Evolutionary conservation across 23 tunicate species (phyloP).

Genomic region (Halocynthia roretzi): DNA sequence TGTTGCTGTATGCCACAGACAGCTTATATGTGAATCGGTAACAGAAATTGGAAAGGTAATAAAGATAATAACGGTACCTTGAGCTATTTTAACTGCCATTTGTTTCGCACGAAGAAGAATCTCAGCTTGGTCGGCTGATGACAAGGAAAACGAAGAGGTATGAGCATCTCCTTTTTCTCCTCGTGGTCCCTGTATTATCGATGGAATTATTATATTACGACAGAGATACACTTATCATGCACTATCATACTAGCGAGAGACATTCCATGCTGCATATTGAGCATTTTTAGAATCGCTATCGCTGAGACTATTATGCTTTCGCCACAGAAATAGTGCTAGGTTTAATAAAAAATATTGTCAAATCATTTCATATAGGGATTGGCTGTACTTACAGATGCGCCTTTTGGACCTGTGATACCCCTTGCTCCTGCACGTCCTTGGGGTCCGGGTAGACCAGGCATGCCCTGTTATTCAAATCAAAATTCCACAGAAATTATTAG

Average conservation of each 20-base stretch:
- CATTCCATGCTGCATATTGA: too few relatives aligned
- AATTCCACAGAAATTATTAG: too few relatives aligned
- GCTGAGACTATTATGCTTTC: not conserved
- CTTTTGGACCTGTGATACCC: constrained; percentile 20
- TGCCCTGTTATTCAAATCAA: constrained; percentile 17
- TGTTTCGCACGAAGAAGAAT: constrained; percentile 2
- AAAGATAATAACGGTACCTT: not conserved
- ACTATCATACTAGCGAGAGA: too few relatives aligned
- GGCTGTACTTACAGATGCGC: constrained; percentile 18
- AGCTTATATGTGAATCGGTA: too few relatives aligned
- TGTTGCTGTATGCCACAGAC: not conserved
- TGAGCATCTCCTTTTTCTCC: constrained; percentile 5
- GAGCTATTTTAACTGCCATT: constrained; percentile 2
- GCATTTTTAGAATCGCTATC: not conserved
- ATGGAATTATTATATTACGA: too few relatives aligned
- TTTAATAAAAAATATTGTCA: too few relatives aligned
- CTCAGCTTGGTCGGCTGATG: not conserved
- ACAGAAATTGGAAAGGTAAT: too few relatives aligned
- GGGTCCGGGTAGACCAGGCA: constrained; percentile 67
- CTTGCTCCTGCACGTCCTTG: constrained; percentile 39
- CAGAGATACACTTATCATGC: too few relatives aligned
- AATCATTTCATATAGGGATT: too few relatives aligned
- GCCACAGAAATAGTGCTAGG: too few relatives aligned
- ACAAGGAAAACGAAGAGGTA: not conserved
- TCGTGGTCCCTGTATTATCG: constrained; percentile 1